Evolutionary conservation across 1,140 invertebrate genomes (phyloP).

Genomic region (Acromyrmex echinatior): DNA sequence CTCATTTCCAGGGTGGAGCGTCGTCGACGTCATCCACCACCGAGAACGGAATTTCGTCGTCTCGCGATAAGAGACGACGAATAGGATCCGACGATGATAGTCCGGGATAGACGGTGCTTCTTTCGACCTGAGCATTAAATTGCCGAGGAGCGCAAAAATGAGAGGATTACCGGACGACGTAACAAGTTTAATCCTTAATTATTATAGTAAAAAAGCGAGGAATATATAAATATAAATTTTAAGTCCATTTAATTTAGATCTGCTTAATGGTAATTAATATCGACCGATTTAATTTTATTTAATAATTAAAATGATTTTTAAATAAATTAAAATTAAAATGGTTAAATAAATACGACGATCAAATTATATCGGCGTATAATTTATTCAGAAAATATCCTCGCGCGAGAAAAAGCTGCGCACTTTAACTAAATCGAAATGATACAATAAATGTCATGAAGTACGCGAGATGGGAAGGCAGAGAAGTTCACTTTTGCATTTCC

Average conservation of each 20-base stretch:
- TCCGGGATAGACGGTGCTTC: constrained; percentile 28
- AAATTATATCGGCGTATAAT: not conserved
- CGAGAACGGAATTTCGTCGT: constrained; percentile 44
- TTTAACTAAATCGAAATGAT: not conserved
- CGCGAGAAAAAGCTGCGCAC: not conserved
- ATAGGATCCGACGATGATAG: constrained; percentile 17
- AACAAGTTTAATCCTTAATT: constrained; percentile 4
- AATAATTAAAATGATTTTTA: not conserved
- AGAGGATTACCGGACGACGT: constrained; percentile 21
- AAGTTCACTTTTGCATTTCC: constrained; percentile 13
- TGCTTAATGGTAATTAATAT: not conserved
- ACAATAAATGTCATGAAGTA: constrained; percentile 2
- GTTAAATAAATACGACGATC: too few species aligned
- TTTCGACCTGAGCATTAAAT: constrained; percentile 37
- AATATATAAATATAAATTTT: not conserved
- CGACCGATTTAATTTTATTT: not conserved
- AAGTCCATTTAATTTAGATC: not conserved
- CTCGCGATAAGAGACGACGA: constrained; percentile 49
- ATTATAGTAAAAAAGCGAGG: not conserved
- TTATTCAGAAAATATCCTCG: not conserved
- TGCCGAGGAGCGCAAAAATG: not conserved
- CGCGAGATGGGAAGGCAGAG: not conserved
- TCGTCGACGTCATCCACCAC: constrained; percentile 17
- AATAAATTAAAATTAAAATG: not conserved
- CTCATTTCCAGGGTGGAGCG: constrained; percentile 46